These are phyloP conservation scores for Rotaria macrura DNA, from an alignment of 2,888 invertebrate genomes.

Conservation along the genomic window DNA sequence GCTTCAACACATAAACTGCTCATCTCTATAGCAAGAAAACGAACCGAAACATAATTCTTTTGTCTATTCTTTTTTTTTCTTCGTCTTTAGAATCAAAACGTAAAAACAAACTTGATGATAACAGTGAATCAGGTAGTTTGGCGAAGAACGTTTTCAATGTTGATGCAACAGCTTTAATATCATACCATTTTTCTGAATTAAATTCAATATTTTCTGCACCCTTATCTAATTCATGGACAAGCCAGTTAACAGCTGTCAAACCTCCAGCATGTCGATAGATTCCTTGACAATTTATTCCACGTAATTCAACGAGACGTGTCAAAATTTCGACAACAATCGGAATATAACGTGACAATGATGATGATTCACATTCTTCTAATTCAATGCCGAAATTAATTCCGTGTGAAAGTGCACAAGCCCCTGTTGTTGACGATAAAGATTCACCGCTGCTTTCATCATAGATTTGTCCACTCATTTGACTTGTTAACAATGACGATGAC, in stretches of 20 bases:
- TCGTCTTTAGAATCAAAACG: not conserved
- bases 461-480: constrained; percentile 23
- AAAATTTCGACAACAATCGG: constrained; percentile 31
- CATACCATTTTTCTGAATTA: constrained; percentile 28
- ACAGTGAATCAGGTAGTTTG: constrained; percentile 29
- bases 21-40: not conserved
- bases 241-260: constrained; percentile 22
- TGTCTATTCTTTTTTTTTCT: not conserved
- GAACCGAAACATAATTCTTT: no score
- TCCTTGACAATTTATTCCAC: constrained; percentile 22
- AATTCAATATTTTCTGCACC: constrained; percentile 28
- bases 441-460: constrained; percentile 13
- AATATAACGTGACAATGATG: constrained; percentile 19
- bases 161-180: constrained; percentile 30
- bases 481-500: not conserved
- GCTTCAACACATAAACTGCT: constrained; percentile 76
- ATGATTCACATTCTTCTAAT: constrained; percentile 31
- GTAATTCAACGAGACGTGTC: constrained; percentile 23
- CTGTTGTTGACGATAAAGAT: not conserved
- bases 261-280: constrained; percentile 30
- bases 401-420: not conserved
- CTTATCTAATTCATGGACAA: constrained; percentile 19
- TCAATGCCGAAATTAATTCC: constrained; percentile 28
- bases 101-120: constrained; percentile 18
- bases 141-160: constrained; percentile 31